Evolutionary conservation across 2,797 vertebrate genomes (phyloP).

Genomic region (Calcarius lapponicus): DNA sequence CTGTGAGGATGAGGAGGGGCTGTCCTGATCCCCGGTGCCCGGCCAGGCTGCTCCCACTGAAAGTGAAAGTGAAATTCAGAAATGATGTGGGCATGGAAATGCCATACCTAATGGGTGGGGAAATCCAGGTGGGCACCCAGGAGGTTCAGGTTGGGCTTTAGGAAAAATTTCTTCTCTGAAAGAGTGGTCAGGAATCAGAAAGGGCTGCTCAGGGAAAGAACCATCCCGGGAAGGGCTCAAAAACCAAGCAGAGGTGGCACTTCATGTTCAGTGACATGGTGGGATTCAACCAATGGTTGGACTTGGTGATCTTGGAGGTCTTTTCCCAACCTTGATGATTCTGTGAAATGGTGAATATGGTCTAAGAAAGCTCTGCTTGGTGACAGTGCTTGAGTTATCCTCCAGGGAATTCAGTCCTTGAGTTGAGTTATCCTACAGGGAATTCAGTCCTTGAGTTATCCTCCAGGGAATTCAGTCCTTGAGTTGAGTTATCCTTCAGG

Average conservation of each 20-base stretch:
- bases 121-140: rapidly evolving
- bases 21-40: background rate
- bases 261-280: background rate
- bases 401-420: too few species aligned
- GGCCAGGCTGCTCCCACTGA: background rate
- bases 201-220: background rate
- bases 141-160: background rate
- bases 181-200: background rate
- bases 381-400: background rate
- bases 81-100: background rate
- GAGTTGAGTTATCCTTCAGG: too few species aligned
- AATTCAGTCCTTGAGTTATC: too few species aligned
- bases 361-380: background rate
- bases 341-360: background rate
- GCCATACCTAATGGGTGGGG: background rate
- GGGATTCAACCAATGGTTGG: background rate
- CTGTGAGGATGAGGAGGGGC: background rate
- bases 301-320: background rate
- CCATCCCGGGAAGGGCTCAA: background rate
- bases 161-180: background rate
- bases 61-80: background rate
- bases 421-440: too few species aligned
- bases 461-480: too few species aligned
- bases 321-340: background rate
- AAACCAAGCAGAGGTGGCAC: background rate